phyloP scores from a whole-genome alignment of 2,113 vertebrate species.

The Aspiorhynchus laticeps region DNA sequence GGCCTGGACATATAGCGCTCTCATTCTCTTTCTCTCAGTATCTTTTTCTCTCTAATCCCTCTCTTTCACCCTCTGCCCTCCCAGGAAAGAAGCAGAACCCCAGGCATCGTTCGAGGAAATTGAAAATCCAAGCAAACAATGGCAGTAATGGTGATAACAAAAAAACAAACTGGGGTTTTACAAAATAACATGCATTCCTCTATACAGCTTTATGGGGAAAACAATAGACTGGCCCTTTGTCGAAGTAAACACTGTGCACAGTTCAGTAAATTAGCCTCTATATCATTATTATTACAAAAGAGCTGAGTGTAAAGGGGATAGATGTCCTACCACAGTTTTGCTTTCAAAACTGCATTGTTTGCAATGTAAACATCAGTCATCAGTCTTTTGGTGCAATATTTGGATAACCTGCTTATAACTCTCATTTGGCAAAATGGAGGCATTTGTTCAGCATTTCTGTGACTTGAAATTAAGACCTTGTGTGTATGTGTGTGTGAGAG shows the following conservation, averaged over 20 bases:
- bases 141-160: conserved; percentile 54
- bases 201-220: conserved; percentile 33
- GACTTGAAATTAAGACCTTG: not conserved
- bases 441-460: conserved; percentile 24
- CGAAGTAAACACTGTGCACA: conserved; percentile 28
- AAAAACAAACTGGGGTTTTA: conserved; percentile 50
- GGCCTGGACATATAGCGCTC: conserved; percentile 5
- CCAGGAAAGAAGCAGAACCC: conserved; percentile 46
- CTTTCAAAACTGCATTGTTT: not conserved
- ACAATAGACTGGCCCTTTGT: conserved; percentile 39
- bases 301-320: not conserved
- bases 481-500: conserved; percentile 6
- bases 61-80: conserved; percentile 42
- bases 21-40: conserved; percentile 23
- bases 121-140: conserved; percentile 58
- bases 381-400: conserved; percentile 7
- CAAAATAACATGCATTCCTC: conserved; percentile 44
- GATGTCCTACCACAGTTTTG: no score
- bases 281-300: conserved; percentile 39
- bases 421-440: conserved; percentile 25
- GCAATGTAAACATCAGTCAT: not conserved
- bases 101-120: conserved; percentile 50
- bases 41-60: conserved; percentile 21
- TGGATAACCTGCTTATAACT: not conserved
- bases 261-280: conserved; percentile 21